Conservation (phyloP, 2,888 invertebrate genomes). For the Ganaspis brasiliensis region DNA sequence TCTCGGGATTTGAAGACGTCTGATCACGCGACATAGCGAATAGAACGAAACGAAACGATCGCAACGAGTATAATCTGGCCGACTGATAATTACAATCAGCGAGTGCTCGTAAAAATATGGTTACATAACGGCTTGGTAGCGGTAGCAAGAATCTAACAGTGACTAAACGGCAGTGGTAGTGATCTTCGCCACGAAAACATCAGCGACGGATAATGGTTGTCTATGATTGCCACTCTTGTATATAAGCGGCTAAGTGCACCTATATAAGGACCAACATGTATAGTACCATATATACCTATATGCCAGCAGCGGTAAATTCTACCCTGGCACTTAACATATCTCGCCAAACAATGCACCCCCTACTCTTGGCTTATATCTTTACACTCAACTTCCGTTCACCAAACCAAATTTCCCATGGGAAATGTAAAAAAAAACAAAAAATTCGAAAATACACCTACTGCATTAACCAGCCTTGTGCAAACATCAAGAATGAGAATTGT, state of each 20-base stretch:
- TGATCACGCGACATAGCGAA: conserved; percentile 49
- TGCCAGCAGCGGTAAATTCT: conserved; percentile 66
- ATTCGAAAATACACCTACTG: too few relatives aligned
- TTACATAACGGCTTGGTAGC: conserved; percentile 55
- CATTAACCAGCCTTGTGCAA: neutral
- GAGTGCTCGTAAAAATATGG: conserved; percentile 62
- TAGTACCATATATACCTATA: conserved; percentile 56
- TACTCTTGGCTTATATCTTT: conserved; percentile 42
- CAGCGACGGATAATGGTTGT: conserved; percentile 65
- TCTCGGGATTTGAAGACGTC: conserved; percentile 11
- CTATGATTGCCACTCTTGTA: conserved; percentile 60
- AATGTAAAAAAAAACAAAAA: neutral
- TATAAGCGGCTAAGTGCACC: conserved; percentile 50
- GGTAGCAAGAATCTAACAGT: conserved; percentile 51
- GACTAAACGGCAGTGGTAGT: conserved; percentile 50
- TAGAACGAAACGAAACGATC: conserved; percentile 46
- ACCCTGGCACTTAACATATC: conserved; percentile 63
- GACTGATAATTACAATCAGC: conserved; percentile 70
- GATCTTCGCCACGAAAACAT: conserved; percentile 61
- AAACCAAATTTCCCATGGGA: conserved; percentile 7
- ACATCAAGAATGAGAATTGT: conserved; percentile 12
- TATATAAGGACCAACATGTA: conserved; percentile 61
- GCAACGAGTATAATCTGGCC: conserved; percentile 38
- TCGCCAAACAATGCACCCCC: conserved; percentile 57
- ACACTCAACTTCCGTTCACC: too few relatives aligned